phyloP scores from a whole-genome alignment of 2,113 vertebrate species.

The Mesoclemmys tuberculata region DNA sequence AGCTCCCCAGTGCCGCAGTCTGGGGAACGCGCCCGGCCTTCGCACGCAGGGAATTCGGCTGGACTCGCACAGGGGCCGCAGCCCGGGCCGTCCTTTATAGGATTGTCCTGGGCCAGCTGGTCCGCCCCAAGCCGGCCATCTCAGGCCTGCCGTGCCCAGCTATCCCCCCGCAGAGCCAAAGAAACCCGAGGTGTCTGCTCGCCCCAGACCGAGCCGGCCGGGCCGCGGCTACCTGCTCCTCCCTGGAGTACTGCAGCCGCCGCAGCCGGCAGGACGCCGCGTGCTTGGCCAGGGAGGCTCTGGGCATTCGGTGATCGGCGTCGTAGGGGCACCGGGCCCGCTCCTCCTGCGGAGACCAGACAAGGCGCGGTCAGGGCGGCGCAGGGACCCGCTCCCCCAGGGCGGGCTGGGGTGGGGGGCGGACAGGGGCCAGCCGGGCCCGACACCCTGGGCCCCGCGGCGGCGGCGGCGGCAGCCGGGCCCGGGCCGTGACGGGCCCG shows the following conservation, averaged over 20 bases:
- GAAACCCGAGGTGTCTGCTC: not conserved
- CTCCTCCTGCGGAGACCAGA: constrained; percentile 69
- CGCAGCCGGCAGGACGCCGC: constrained; percentile 81
- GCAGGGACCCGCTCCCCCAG: too few relatives aligned
- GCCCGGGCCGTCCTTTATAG: not conserved
- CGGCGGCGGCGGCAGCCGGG: too few relatives aligned
- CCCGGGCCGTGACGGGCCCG: too few relatives aligned
- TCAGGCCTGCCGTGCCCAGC: not conserved
- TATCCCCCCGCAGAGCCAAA: not conserved
- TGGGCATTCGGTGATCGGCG: constrained; percentile 84
- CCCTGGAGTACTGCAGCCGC: constrained; percentile 85
- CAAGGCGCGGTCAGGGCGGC: fast-evolving
- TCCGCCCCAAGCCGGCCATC: not conserved
- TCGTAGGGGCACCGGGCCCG: constrained; percentile 87
- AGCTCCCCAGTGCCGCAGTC: not conserved
- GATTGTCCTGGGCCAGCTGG: not conserved
- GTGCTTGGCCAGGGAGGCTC: constrained; percentile 86
- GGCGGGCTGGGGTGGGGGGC: too few relatives aligned
- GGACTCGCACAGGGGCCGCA: not conserved
- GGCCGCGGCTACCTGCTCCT: constrained; percentile 90
- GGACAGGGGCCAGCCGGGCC: too few relatives aligned
- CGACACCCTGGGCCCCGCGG: too few relatives aligned
- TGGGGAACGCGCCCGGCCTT: too few relatives aligned
- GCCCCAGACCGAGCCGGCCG: too few relatives aligned
- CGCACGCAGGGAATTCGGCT: not conserved